Conservation (phyloP, 2,113 vertebrate species). For the Gasterosteus aculeatus region DNA sequence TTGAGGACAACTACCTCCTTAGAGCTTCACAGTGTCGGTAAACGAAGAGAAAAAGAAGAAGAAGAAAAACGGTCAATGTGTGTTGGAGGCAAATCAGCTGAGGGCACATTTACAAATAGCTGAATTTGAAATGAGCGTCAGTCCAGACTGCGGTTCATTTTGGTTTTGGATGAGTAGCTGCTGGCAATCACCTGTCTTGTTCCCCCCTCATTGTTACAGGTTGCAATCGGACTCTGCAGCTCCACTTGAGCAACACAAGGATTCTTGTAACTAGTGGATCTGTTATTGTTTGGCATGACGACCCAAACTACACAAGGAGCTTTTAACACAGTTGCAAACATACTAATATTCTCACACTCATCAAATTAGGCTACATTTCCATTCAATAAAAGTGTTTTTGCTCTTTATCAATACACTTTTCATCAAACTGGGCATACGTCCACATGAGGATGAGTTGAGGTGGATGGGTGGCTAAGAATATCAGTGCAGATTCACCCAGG, state of each 20-base stretch:
- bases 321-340: not conserved
- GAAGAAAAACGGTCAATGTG: not conserved
- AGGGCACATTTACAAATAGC: constrained; percentile 3
- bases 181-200: not conserved
- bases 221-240: constrained; percentile 6
- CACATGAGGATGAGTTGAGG: too few relatives aligned
- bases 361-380: not conserved
- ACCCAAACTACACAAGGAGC: not conserved
- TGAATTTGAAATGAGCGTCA: constrained; percentile 7
- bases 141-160: constrained; percentile 13
- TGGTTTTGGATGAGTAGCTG: constrained; percentile 15
- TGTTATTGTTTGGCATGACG: too few relatives aligned
- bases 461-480: too few relatives aligned
- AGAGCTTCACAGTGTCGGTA: constrained; percentile 7
- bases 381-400: too few relatives aligned
- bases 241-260: not conserved
- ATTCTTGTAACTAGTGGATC: not conserved
- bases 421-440: too few relatives aligned
- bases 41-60: not conserved
- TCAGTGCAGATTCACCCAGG: too few relatives aligned
- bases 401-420: too few relatives aligned
- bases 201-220: not conserved
- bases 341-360: not conserved
- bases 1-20: not conserved
- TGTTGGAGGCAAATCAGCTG: not conserved